Base-by-base conservation (phyloP, 2,113 vertebrate genomes). In the Fukomys damarensis region DNA sequence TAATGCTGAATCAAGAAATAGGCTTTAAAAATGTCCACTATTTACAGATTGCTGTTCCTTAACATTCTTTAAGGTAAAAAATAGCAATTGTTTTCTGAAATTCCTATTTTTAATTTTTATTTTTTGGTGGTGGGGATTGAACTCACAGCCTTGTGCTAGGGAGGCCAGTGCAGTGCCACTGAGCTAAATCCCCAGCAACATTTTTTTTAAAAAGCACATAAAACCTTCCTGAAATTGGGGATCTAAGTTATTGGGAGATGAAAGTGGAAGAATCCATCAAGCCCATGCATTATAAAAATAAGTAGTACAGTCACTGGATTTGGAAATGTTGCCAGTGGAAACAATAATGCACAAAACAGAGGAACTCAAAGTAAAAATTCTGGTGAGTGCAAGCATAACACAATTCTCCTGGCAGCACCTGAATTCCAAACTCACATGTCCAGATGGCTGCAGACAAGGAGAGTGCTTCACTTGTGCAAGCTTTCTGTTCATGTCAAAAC, bases 51-150 rank as follows among this genome's bases (percentile, higher is more conserved):
- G 5, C n/a, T 66, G 19, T 85, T 91, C 13, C 16, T 74, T 74
- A 85, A 22, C 12, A 9, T 74, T 56, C 12, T 96, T 91, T 43
- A 94, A 81, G 74, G 28, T 54, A 19, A 59, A 94, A 91, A 83
- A 46, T 2, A 66, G 2, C 4, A 93, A 41, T 66, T 10, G 3
- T 58, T 83, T 87, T 86, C 38, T 90, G 11, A 92, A 92, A 93
- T 90, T 16, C 0, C 58, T 41, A 41, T 12, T 68, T 46, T 16
- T 30, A 68, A 83, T n/a, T n/a, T n/a, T n/a, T n/a, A n/a, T n/a
- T n/a, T n/a, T n/a, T n/a, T n/a, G n/a, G n/a, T n/a, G n/a, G n/a
- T n/a, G n/a, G n/a, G n/a, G n/a, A n/a, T n/a, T n/a, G n/a, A n/a
- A n/a, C n/a, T n/a, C n/a, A n/a, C n/a, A n/a, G n/a, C n/a, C n/a